Conservation (phyloP, 1,140 invertebrate species). For the Cydia pomonella region DNA sequence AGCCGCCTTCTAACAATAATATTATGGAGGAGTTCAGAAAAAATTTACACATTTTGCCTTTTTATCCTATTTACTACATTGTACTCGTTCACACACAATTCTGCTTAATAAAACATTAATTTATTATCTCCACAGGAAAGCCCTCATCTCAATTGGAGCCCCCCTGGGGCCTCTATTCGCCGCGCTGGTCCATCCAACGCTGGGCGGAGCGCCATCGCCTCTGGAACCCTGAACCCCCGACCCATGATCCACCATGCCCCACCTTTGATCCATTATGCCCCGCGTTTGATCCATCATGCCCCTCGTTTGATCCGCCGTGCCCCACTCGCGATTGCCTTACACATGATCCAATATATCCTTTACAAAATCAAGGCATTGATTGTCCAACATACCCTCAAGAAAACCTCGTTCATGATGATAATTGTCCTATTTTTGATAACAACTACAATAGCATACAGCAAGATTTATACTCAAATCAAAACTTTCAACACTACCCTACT, state of each 20-base stretch:
- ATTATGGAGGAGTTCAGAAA: no score
- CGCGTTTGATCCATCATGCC: neutral
- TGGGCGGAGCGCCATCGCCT: neutral
- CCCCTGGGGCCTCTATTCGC: neutral
- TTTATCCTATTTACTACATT: no score
- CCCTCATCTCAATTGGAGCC: neutral
- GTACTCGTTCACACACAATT: neutral
- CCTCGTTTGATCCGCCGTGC: neutral
- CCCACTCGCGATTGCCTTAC: neutral
- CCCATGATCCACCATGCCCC: neutral
- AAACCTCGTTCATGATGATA: neutral
- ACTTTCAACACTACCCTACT: neutral
- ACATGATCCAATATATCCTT: neutral
- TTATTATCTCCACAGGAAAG: neutral
- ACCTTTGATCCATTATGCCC: neutral
- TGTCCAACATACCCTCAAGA: neutral
- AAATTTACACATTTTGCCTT: no score
- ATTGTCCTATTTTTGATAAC: neutral
- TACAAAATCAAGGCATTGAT: neutral
- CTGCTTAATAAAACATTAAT: neutral
- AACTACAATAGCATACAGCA: conserved; percentile 6
- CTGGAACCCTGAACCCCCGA: neutral
- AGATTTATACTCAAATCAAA: neutral
- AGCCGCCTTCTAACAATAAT: no score
- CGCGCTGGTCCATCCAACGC: neutral